These are phyloP conservation scores for Noturus placidus DNA, from an alignment of 2,113 vertebrate species.

Conservation along the genomic window DNA sequence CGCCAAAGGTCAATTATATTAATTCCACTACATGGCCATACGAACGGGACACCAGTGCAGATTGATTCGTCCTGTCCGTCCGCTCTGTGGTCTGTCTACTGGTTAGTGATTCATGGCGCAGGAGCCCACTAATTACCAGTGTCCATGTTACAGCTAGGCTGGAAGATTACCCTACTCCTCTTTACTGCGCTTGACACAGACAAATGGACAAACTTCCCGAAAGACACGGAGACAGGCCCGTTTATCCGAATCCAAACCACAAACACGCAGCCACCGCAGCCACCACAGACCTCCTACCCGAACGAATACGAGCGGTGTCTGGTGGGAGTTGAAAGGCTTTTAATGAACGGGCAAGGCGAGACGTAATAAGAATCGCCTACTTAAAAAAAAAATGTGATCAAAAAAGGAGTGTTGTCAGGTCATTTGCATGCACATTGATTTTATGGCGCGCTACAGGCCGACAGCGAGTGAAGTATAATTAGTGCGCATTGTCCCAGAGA, in stretches of 20 bases:
- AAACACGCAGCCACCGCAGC: neutral
- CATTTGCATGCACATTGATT: conserved; percentile 11
- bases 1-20: conserved; percentile 46
- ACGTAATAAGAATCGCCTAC: neutral
- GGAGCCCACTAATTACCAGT: conserved; percentile 39
- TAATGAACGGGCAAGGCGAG: neutral
- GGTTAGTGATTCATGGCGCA: conserved; percentile 51
- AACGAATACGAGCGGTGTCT: neutral
- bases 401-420: conserved; percentile 17
- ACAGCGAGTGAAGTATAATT: conserved; percentile 30
- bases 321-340: neutral
- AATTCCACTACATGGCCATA: conserved; percentile 37
- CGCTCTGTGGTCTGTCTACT: conserved; percentile 36
- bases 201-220: conserved; percentile 29
- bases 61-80: conserved; percentile 45
- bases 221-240: conserved; percentile 5
- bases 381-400: neutral
- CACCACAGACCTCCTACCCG: neutral
- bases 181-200: conserved; percentile 45
- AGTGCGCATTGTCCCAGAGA: conserved; percentile 23
- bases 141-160: conserved; percentile 39
- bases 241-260: conserved; percentile 10
- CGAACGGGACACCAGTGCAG: conserved; percentile 21
- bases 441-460: neutral
- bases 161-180: conserved; percentile 41